Conservation (phyloP, 2,888 invertebrate genomes). For the Andrena fulva region DNA sequence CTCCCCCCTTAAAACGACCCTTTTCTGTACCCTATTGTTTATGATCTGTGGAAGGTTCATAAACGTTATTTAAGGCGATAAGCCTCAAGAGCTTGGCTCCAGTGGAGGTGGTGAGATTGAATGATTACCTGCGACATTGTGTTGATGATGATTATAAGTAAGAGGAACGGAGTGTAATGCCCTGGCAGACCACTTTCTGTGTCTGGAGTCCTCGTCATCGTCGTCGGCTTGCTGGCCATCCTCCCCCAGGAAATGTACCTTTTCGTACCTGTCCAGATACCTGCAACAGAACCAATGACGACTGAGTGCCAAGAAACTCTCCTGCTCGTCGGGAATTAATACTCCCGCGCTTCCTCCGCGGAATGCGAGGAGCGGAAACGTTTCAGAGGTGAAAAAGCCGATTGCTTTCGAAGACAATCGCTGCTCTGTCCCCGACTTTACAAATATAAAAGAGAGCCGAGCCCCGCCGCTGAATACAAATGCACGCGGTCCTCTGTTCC, state of each 20-base stretch:
- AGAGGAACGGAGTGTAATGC: constrained; percentile 90
- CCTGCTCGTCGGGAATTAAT: not conserved
- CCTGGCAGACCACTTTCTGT: constrained; percentile 88
- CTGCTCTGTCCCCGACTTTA: not conserved
- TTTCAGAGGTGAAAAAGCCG: not conserved
- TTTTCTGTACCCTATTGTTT: not conserved
- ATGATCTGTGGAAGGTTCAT: not conserved
- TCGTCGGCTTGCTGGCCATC: constrained; percentile 92
- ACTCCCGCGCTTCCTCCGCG: not conserved
- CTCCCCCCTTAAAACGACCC: too few species aligned
- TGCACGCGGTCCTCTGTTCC: not conserved
- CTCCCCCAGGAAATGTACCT: constrained; percentile 95
- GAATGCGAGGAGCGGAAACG: not conserved
- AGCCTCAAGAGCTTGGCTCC: not conserved
- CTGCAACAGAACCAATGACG: constrained; percentile 81
- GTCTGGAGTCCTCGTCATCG: constrained; percentile 91
- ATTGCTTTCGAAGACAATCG: constrained; percentile 19
- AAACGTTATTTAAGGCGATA: not conserved
- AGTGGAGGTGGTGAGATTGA: not conserved
- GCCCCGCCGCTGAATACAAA: constrained; percentile 35
- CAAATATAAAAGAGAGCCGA: not conserved
- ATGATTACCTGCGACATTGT: constrained; percentile 89
- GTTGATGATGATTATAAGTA: constrained; percentile 92
- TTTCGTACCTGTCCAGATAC: constrained; percentile 94
- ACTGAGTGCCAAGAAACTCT: not conserved